phyloP scores from a whole-genome alignment of 2,113 vertebrate species.

The Xiphias gladius region DNA sequence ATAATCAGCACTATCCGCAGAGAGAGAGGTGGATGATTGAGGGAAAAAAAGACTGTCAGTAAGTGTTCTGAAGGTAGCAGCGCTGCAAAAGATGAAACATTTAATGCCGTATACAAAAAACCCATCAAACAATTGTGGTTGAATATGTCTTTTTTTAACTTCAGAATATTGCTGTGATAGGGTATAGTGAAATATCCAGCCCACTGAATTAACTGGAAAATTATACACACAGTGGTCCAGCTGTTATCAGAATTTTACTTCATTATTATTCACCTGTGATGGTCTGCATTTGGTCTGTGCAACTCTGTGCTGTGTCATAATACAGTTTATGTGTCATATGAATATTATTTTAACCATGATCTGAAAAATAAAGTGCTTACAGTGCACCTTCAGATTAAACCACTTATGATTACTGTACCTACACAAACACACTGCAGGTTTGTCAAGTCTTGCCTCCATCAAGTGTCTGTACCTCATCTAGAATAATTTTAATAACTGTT shows the following conservation, averaged over 20 bases:
- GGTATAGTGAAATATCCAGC: not conserved
- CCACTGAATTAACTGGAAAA: not conserved
- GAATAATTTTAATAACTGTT: conserved; percentile 54
- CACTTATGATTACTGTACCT: not conserved
- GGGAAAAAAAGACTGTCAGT: conserved; percentile 20
- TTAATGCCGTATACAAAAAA: not conserved
- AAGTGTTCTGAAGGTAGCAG: conserved; percentile 37
- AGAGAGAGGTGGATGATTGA: conserved; percentile 61
- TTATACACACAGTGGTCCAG: not conserved
- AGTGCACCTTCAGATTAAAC: conserved; percentile 2
- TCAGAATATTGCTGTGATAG: conserved; percentile 6
- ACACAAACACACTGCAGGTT: conserved; percentile 34
- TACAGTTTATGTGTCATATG: not conserved
- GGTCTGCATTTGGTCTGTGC: not conserved
- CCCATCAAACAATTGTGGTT: conserved; percentile 1
- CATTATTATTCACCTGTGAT: not conserved
- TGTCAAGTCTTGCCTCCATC: conserved; percentile 43
- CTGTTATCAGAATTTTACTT: not conserved
- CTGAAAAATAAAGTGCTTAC: not conserved
- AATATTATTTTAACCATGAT: not conserved
- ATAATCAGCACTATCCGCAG: conserved; percentile 80
- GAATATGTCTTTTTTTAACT: conserved; percentile 17
- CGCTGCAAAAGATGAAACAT: conserved; percentile 20
- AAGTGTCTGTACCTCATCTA: conserved; percentile 38
- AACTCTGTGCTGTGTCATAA: not conserved